Evolutionary conservation across 2,888 invertebrate genomes (phyloP), one percentile per base, ranked within the genome.

Genomic region (Syrista parreyssii): DNA sequence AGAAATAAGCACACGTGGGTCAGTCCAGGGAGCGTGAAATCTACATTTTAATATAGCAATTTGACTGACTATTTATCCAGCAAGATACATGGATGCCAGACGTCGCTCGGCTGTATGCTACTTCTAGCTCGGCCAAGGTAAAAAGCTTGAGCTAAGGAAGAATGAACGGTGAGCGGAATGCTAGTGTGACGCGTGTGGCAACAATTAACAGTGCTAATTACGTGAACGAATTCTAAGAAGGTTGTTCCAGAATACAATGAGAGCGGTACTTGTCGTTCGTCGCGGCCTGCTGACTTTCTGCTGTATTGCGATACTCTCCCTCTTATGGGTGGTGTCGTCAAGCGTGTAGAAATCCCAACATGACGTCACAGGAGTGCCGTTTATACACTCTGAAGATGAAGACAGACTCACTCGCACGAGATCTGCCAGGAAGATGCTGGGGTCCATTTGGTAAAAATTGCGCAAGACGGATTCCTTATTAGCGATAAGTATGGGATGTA

Each of bases 161-260:
- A 55, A 23, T 23, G 55, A 0, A 55, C 75, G 73, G 36, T 32
- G 74, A 74, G 78, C 75, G 78, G 76, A 75, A 75, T 77, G 77
- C 71, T 75, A 31, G 69, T 75, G 76, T 76, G 77, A 74, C 77
- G 76, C 72, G 79, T 76, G 78, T 55, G 9, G 55, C 55, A 55
- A 55, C 81, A 78, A 82, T 83, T 82, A 82, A 77, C 80, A 68
- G 78, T 40, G 32, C 80, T 79, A 81, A 80, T 81, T 81, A 81
- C 76, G 76, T 78, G 75, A 80, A 81, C 75, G 79, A 75, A 75
- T 79, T 76, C 80, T 78, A 78, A 78, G 82, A 81, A 82, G 79
- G 80, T 77, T 77, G 74, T 76, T 68, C 77, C 36, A 73, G 74
- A 73, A 75, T 78, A 76, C 78, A 74, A 79, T 79, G 79, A 76